Evolutionary conservation across 2,113 vertebrate genomes (phyloP).

Genomic region (Odocoileus hemionus): DNA sequence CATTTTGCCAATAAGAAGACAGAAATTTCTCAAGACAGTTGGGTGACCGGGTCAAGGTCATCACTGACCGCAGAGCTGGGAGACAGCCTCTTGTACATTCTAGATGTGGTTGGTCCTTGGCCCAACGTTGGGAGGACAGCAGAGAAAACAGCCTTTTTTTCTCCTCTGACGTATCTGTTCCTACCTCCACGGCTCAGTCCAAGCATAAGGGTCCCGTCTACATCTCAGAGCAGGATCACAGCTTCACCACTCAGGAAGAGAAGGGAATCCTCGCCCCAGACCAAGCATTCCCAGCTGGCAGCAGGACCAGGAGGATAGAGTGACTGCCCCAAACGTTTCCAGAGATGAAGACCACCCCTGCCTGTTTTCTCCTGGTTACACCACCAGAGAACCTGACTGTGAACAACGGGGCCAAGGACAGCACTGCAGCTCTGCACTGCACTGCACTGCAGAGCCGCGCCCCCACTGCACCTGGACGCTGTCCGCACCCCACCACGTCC

Average conservation of each 20-base stretch:
- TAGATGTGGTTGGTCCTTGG: background rate
- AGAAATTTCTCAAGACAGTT: background rate
- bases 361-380: background rate
- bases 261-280: too few relatives aligned
- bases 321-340: background rate
- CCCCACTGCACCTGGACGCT: fast-evolving
- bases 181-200: background rate
- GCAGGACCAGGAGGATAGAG: background rate
- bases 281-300: background rate
- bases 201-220: background rate
- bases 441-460: background rate
- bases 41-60: background rate
- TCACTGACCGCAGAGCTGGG: background rate
- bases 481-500: background rate
- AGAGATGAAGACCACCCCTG: background rate
- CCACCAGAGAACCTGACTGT: fast-evolving
- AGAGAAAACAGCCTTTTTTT: background rate
- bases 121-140: background rate
- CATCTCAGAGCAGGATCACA: background rate
- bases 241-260: background rate
- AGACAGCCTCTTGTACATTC: background rate
- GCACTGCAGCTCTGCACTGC: background rate
- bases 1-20: background rate
- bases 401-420: fast-evolving
- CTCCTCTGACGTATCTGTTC: background rate